A percentile compares a stretch with the other conserved stretches of the same genome.
Conservation (phyloP, 2,113 vertebrate species). For the Siphamia tubifer region DNA sequence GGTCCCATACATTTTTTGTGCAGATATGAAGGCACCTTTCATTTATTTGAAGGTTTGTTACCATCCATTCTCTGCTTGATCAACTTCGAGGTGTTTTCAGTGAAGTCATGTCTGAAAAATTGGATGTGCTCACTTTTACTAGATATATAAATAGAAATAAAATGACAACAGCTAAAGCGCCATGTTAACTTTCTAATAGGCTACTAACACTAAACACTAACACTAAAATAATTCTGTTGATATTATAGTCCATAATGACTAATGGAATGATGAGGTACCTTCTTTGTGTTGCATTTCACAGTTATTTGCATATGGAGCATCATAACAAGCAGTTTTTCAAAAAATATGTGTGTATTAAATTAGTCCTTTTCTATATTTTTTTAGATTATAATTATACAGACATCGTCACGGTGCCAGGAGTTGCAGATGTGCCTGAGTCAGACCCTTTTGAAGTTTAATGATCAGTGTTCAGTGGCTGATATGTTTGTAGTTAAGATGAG, state of each 20-base stretch:
- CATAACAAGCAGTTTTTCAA: background rate
- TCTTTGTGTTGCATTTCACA: background rate
- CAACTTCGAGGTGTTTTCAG: too few species aligned
- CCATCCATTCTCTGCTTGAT: too few species aligned
- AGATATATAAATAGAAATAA: too few species aligned
- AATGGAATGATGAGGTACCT: background rate
- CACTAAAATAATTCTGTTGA: background rate
- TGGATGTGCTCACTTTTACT: too few species aligned
- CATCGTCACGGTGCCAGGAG: background rate
- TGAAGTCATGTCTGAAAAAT: too few species aligned
- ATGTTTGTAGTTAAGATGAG: conserved; percentile 9
- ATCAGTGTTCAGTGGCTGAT: background rate
- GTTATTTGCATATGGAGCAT: background rate
- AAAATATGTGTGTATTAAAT: too few species aligned
- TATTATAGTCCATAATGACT: background rate
- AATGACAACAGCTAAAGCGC: too few species aligned
- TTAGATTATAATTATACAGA: background rate
- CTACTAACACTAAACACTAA: background rate
- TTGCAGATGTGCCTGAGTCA: background rate
- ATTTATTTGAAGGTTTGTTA: too few species aligned
- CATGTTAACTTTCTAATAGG: too few species aligned
- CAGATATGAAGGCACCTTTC: too few species aligned
- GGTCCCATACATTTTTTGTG: too few species aligned
- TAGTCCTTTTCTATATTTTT: too few species aligned
- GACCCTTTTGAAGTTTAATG: conserved; percentile 11